Evolutionary conservation across 2,888 invertebrate genomes (phyloP).

Genomic region (Melinaea menophilus): DNA sequence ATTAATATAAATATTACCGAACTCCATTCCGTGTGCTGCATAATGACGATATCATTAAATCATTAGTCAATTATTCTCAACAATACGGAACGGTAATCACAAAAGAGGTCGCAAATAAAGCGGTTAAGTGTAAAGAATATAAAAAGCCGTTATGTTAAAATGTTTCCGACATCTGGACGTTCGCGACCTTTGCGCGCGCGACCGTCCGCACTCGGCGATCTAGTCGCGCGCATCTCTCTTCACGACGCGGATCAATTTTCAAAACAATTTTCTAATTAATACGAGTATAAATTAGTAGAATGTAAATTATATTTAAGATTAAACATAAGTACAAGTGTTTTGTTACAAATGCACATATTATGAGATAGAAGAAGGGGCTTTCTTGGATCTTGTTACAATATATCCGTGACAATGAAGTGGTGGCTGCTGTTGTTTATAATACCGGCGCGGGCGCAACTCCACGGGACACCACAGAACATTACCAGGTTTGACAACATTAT

Average conservation of each 20-base stretch:
- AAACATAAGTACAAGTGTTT: no score
- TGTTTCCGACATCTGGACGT: conserved; percentile 44
- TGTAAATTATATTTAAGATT: background rate
- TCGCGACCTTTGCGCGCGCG: conserved; percentile 40
- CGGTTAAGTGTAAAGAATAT: conserved; percentile 24
- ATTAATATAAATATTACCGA: background rate
- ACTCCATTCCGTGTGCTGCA: background rate
- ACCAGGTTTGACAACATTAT: conserved; percentile 30
- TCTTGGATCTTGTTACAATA: no score
- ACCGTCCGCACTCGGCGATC: conserved; percentile 37
- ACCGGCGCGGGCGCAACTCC: conserved; percentile 26
- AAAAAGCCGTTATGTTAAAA: conserved; percentile 33
- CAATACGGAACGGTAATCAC: conserved; percentile 29
- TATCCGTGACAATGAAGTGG: conserved; percentile 30
- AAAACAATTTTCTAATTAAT: background rate
- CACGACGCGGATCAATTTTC: conserved; percentile 23
- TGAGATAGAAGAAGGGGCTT: conserved; percentile 3
- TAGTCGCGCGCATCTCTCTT: conserved; percentile 37
- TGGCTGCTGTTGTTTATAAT: conserved; percentile 32
- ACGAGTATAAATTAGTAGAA: background rate
- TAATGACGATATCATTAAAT: conserved; percentile 1
- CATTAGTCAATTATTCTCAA: conserved; percentile 9
- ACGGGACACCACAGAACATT: conserved; percentile 31
- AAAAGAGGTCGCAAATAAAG: conserved; percentile 30
- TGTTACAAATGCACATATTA: background rate